Conservation (phyloP, 1,140 invertebrate species). For the Ericerus pela region DNA sequence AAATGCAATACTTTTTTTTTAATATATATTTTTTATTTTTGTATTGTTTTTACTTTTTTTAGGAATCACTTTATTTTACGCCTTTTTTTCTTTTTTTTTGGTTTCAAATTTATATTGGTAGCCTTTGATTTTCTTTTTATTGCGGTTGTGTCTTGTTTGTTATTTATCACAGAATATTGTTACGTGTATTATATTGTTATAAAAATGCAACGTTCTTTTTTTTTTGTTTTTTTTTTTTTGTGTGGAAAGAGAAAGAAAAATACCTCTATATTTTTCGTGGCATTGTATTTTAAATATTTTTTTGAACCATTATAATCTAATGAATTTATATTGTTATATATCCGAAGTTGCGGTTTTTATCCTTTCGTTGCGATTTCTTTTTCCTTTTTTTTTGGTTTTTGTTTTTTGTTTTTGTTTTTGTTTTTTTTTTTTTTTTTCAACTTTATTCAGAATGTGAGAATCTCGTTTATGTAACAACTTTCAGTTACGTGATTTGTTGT, state of each 20-base stretch:
- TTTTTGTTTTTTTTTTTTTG: not conserved
- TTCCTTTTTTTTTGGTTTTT: no score
- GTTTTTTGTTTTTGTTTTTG: no score
- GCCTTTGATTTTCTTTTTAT: not conserved
- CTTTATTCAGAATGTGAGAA: no score
- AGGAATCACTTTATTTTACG: not conserved
- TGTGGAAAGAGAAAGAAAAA: no score
- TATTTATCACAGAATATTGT: not conserved
- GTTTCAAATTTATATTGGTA: no score
- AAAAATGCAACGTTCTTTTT: not conserved
- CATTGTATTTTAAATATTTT: no score
- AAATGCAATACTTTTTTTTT: not conserved
- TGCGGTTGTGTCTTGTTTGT: not conserved
- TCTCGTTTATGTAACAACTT: no score
- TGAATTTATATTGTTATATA: not conserved
- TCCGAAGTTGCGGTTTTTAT: no score
- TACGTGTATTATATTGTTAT: not conserved
- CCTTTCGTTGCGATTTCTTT: no score
- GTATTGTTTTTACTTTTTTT: slow-evolving; percentile 2
- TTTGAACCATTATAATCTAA: not conserved
- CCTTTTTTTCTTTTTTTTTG: not conserved
- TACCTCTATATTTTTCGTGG: no score
- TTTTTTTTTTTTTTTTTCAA: no score
- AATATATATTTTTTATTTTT: not conserved
- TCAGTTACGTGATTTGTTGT: slow-evolving; percentile 5